phyloP scores from a whole-genome alignment of 2,888 invertebrate genomes.

The Argynnis bischoffii region DNA sequence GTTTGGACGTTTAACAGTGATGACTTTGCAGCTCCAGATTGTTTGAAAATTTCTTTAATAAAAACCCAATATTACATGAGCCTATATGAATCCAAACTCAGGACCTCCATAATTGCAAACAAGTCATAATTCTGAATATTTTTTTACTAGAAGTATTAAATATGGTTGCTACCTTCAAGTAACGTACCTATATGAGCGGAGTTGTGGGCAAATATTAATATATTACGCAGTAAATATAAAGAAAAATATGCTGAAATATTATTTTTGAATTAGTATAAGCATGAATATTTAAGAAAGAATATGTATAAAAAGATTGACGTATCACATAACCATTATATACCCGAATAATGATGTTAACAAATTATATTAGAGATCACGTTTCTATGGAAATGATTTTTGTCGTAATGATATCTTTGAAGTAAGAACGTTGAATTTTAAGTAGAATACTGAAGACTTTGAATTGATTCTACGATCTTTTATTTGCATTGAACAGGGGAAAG shows the following conservation, averaged over 20 bases:
- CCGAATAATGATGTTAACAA: slow-evolving; percentile 41
- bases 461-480: slow-evolving; percentile 64
- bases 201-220: not conserved
- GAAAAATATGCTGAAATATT: not conserved
- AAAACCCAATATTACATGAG: too few species aligned
- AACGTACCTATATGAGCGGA: too few species aligned
- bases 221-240: not conserved
- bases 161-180: too few species aligned
- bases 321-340: slow-evolving; percentile 24
- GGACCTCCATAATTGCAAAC: too few species aligned
- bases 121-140: too few species aligned
- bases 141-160: too few species aligned
- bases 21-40: too few species aligned
- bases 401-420: slow-evolving; percentile 69
- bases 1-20: too few species aligned
- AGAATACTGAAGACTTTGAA: slow-evolving; percentile 54
- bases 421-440: slow-evolving; percentile 63
- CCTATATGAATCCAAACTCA: too few species aligned
- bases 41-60: too few species aligned
- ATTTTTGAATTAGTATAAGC: slow-evolving; percentile 3
- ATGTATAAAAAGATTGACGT: not conserved
- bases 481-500: slow-evolving; percentile 65
- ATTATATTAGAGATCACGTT: slow-evolving; percentile 48
- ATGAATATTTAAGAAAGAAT: not conserved
- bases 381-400: slow-evolving; percentile 56